These are phyloP conservation scores for Malurus cyaneus DNA, from an alignment of 2,113 vertebrate species.

Conservation along the genomic window DNA sequence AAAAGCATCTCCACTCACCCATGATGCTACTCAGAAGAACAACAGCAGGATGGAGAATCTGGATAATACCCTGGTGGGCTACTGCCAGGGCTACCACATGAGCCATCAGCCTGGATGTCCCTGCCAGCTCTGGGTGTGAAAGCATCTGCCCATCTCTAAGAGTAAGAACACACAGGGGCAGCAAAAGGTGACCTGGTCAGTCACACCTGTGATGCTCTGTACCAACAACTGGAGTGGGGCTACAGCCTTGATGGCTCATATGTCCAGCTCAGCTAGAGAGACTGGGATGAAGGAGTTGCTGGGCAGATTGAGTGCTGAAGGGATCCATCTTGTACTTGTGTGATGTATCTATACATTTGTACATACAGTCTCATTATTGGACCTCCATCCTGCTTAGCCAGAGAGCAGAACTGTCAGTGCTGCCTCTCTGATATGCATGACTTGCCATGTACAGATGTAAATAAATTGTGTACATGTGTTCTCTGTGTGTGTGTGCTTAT, in stretches of 20 bases:
- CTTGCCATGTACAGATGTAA: neutral
- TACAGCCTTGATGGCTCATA: accelerated
- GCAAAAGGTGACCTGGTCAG: neutral
- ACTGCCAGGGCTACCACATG: neutral
- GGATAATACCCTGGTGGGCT: neutral
- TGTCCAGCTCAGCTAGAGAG: neutral
- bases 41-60: neutral
- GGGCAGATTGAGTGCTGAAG: neutral
- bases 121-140: neutral
- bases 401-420: accelerated
- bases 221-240: neutral
- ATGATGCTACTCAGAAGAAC: neutral
- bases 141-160: neutral
- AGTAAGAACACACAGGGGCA: neutral
- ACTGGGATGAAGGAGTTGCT: neutral
- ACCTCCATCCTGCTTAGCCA: neutral
- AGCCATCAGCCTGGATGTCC: neutral
- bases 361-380: neutral
- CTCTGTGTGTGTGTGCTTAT: neutral
- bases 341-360: neutral
- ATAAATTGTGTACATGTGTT: accelerated
- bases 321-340: neutral
- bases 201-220: neutral
- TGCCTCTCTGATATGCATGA: neutral
- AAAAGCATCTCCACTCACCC: neutral